Conservation (phyloP, 2,888 invertebrate species). For the Campoplex capitator region DNA sequence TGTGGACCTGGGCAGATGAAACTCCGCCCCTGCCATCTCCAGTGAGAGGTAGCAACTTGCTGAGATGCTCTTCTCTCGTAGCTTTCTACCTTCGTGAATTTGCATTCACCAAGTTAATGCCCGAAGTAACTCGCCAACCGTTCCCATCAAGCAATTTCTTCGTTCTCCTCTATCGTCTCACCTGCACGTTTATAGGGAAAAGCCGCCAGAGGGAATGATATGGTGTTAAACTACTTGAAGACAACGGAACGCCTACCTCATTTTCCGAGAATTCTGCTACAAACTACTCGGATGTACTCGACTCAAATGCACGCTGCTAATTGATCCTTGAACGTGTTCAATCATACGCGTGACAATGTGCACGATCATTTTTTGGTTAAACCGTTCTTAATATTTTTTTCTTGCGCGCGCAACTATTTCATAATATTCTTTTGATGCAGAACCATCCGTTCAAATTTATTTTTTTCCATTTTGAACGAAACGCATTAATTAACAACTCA, state of each 20-base stretch:
- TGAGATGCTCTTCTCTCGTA: conserved; percentile 38
- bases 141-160: conserved; percentile 13
- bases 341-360: neutral
- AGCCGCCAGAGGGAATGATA: conserved; percentile 49
- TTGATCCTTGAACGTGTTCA: neutral
- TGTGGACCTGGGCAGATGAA: conserved; percentile 60
- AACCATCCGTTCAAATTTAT: neutral
- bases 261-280: neutral
- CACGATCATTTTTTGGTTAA: neutral
- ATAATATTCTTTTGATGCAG: neutral
- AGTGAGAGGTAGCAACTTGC: conserved; percentile 44
- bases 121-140: conserved; percentile 45
- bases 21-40: conserved; percentile 43
- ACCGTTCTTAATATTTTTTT: neutral
- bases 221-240: conserved; percentile 54
- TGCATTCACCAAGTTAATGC: conserved; percentile 63
- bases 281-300: conserved; percentile 12
- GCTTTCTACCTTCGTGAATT: conserved; percentile 49
- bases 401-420: neutral
- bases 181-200: conserved; percentile 28
- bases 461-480: neutral
- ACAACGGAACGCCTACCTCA: conserved; percentile 30
- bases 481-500: neutral
- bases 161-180: neutral
- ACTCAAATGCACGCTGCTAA: conserved; percentile 1